Evolutionary conservation across 1,140 invertebrate genomes (phyloP).

Genomic region (Rhagoletis pomonella): DNA sequence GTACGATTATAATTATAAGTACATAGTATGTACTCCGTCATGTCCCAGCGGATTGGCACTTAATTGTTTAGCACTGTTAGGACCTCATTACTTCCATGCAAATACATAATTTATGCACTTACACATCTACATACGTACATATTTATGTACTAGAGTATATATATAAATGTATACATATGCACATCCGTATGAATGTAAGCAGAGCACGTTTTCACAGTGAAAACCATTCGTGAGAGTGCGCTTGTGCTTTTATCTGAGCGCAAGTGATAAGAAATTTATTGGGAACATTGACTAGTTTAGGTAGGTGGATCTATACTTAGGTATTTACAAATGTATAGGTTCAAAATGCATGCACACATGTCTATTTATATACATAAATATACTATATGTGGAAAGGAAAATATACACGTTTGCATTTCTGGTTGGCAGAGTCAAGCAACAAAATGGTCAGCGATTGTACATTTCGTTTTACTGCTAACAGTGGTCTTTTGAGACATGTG

Average conservation of each 20-base stretch:
- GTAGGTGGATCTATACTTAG: background rate
- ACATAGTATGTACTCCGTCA: no score
- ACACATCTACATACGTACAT: background rate
- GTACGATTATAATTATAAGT: no score
- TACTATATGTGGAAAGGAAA: background rate
- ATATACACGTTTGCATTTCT: background rate
- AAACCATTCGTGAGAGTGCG: background rate
- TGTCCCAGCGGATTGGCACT: slow-evolving; percentile 29
- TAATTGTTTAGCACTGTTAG: slow-evolving; percentile 43
- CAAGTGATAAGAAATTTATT: slow-evolving; percentile 23
- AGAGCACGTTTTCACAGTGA: background rate
- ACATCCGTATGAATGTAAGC: background rate
- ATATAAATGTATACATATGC: background rate
- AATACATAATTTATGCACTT: slow-evolving; percentile 39
- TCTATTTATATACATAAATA: background rate
- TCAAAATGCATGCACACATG: background rate
- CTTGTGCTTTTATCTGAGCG: background rate
- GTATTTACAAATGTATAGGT: background rate
- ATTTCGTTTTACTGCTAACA: background rate
- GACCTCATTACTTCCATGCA: slow-evolving; percentile 7
- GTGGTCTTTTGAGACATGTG: background rate
- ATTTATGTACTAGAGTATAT: background rate
- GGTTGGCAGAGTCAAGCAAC: background rate
- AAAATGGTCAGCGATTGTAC: background rate
- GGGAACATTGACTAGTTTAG: slow-evolving; percentile 1